phyloP scores from a whole-genome alignment of 2,888 invertebrate genomes.

The Adelognathus sp. region DNA sequence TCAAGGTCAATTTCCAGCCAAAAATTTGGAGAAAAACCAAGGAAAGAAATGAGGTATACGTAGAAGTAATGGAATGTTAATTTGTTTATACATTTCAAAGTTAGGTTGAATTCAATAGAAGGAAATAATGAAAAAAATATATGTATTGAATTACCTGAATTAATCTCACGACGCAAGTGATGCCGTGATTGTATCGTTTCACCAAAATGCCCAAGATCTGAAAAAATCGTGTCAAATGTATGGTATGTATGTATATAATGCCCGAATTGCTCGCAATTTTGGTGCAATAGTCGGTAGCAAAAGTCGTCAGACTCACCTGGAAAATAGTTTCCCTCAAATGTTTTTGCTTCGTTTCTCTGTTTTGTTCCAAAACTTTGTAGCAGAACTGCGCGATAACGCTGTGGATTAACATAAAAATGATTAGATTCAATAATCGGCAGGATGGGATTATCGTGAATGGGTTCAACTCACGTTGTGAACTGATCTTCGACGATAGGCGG shows the following conservation, averaged over 20 bases:
- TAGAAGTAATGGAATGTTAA: too few species aligned
- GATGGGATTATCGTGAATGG: neutral
- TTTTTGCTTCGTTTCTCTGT: slow-evolving; percentile 84
- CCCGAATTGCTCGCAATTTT: neutral
- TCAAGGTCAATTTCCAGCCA: too few species aligned
- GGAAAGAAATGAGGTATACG: too few species aligned
- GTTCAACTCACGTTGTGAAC: slow-evolving; percentile 88
- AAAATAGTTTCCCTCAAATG: slow-evolving; percentile 86
- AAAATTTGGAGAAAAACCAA: too few species aligned
- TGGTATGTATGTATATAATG: neutral
- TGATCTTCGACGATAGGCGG: slow-evolving; percentile 92
- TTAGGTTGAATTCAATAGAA: neutral
- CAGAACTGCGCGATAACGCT: slow-evolving; percentile 89
- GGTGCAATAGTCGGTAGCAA: slow-evolving; percentile 50
- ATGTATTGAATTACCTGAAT: slow-evolving; percentile 80
- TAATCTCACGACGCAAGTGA: slow-evolving; percentile 88
- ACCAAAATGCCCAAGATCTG: slow-evolving; percentile 91
- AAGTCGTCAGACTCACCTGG: slow-evolving; percentile 70
- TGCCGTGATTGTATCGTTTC: slow-evolving; percentile 92
- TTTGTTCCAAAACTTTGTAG: slow-evolving; percentile 87
- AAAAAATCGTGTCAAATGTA: slow-evolving; percentile 75
- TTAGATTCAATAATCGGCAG: neutral
- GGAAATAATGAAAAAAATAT: neutral
- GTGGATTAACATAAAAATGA: slow-evolving; percentile 17
- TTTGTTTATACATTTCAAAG: too few species aligned